Percentiles rank a stretch among this genome's conserved stretches.
Evolutionary conservation across 2,888 invertebrate genomes (phyloP).

Genomic region (Apoda limacodes): DNA sequence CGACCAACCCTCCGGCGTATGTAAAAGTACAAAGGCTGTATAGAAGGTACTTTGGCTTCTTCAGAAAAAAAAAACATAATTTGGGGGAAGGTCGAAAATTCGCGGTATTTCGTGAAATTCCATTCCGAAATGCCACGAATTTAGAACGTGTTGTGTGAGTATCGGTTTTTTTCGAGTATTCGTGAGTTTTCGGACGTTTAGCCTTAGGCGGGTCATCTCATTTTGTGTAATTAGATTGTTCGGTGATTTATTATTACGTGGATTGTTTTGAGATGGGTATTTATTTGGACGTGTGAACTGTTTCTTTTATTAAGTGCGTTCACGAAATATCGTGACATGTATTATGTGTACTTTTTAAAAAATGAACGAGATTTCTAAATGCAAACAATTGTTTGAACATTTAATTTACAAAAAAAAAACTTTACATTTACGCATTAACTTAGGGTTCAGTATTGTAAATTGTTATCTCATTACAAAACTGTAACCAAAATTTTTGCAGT

Average conservation of each 20-base stretch:
- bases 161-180: conserved; percentile 22
- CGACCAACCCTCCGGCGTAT: conserved; percentile 22
- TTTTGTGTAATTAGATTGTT: conserved; percentile 16
- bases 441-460: too few species aligned
- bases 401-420: too few species aligned
- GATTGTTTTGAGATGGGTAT: conserved; percentile 7
- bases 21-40: conserved; percentile 3
- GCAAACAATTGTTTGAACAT: too few species aligned
- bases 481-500: too few species aligned
- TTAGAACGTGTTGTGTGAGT: conserved; percentile 7
- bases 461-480: too few species aligned
- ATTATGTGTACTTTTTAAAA: too few species aligned
- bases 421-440: too few species aligned
- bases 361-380: too few species aligned
- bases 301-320: conserved; percentile 8
- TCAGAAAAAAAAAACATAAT: too few species aligned
- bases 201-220: conserved; percentile 19
- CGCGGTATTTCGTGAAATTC: conserved; percentile 29
- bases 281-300: conserved; percentile 15
- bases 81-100: too few species aligned
- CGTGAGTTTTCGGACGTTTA: conserved; percentile 15
- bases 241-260: conserved; percentile 17
- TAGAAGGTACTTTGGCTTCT: too few species aligned
- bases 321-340: conserved; percentile 14
- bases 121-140: conserved; percentile 22